These are phyloP conservation scores for Oxyscelio sp. DNA, from an alignment of 2,888 invertebrate genomes.

Conservation along the genomic window DNA sequence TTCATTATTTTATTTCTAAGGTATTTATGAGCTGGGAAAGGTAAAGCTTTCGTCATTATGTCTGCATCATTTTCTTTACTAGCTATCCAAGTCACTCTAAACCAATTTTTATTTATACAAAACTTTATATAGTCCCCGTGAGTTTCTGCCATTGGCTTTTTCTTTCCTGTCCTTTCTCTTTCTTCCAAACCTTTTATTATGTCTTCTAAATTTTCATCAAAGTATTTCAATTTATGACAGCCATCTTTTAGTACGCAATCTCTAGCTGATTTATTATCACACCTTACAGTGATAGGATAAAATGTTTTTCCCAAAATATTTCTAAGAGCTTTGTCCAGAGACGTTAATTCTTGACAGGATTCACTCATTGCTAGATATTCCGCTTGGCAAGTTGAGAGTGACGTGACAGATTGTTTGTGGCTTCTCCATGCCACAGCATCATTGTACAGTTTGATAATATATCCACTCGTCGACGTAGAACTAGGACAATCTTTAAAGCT, in stretches of 20 bases:
- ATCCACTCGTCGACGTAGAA: slow-evolving; percentile 66
- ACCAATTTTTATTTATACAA: not conserved
- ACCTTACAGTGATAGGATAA: slow-evolving; percentile 44
- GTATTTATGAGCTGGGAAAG: slow-evolving; percentile 28
- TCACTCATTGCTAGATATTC: slow-evolving; percentile 77
- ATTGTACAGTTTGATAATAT: slow-evolving; percentile 59
- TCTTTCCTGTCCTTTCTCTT: too few species aligned
- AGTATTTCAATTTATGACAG: too few species aligned
- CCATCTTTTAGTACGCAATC: not conserved
- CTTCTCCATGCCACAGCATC: slow-evolving; percentile 74
- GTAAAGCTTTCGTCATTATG: slow-evolving; percentile 66
- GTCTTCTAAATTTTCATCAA: too few species aligned
- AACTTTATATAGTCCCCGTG: too few species aligned
- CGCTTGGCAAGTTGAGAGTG: slow-evolving; percentile 70
- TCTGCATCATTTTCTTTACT: slow-evolving; percentile 69
- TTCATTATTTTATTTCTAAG: slow-evolving; percentile 34
- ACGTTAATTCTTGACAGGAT: slow-evolving; percentile 71
- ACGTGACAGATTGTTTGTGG: slow-evolving; percentile 68
- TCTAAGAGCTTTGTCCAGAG: slow-evolving; percentile 66
- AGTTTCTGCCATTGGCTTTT: too few species aligned
- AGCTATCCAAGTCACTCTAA: slow-evolving; percentile 48
- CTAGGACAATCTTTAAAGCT: slow-evolving; percentile 73
- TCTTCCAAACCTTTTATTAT: too few species aligned
- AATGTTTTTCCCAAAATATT: slow-evolving; percentile 61
- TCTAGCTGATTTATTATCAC: too few species aligned